Evolutionary conservation across 1,140 invertebrate genomes (phyloP).

Genomic region (Scaptomyza graminum): DNA sequence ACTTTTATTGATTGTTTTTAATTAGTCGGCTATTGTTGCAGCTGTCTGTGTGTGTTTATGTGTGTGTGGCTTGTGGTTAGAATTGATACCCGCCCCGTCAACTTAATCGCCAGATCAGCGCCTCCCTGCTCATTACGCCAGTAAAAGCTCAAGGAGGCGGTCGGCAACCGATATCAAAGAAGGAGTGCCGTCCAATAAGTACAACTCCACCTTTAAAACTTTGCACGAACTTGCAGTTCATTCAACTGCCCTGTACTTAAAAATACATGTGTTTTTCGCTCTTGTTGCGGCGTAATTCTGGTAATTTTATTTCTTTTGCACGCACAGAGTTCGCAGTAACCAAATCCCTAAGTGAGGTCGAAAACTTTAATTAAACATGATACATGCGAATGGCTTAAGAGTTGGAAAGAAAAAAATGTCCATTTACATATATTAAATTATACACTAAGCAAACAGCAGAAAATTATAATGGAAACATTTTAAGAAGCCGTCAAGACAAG

Average conservation of each 20-base stretch:
- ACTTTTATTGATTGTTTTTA: constrained; percentile 78
- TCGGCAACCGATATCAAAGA: constrained; percentile 51
- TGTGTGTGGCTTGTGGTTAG: constrained; percentile 33
- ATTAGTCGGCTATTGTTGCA: constrained; percentile 55
- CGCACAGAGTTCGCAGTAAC: constrained; percentile 9
- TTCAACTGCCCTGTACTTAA: constrained; percentile 53
- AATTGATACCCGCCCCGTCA: constrained; percentile 43
- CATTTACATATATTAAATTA: background rate
- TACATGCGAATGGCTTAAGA: constrained; percentile 14
- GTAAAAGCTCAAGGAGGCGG: constrained; percentile 6
- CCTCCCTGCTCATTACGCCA: constrained; percentile 58
- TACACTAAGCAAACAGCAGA: background rate
- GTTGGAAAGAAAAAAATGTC: constrained; percentile 6
- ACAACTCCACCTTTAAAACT: constrained; percentile 24
- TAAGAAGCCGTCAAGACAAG: too few relatives aligned
- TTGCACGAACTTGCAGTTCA: constrained; percentile 43
- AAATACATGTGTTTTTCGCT: background rate
- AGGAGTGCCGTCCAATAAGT: constrained; percentile 65
- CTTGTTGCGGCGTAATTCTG: constrained; percentile 39
- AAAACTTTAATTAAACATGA: constrained; percentile 32
- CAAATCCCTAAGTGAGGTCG: background rate
- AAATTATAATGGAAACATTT: too few relatives aligned
- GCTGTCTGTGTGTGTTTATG: too few relatives aligned
- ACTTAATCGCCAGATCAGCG: constrained; percentile 29
- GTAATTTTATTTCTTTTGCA: constrained; percentile 7